A percentile compares a stretch with the other conserved stretches of the same genome.
These are phyloP conservation scores for Toxotes jaculatrix DNA, from an alignment of 2,113 vertebrate species.

Conservation along the genomic window DNA sequence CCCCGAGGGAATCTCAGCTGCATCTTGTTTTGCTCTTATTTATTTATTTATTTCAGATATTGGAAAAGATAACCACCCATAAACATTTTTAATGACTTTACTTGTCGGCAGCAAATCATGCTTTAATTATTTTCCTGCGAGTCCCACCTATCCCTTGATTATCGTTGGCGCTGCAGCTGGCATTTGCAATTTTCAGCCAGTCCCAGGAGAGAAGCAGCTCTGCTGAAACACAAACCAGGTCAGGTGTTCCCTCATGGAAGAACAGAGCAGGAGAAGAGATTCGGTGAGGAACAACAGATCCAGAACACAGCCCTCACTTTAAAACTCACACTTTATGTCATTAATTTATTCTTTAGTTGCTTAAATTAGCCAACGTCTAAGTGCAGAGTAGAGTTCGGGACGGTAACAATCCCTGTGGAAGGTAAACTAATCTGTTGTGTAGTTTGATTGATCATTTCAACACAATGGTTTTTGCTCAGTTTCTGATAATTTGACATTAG, in stretches of 20 bases:
- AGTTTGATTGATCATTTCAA: not conserved
- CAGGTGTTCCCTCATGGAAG: constrained; percentile 28
- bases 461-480: not conserved
- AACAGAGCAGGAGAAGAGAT: too few species aligned
- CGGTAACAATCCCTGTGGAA: not conserved
- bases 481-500: not conserved
- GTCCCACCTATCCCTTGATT: not conserved
- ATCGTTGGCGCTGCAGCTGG: constrained; percentile 23
- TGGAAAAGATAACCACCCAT: not conserved
- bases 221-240: constrained; percentile 3
- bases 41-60: constrained; percentile 1
- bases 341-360: not conserved
- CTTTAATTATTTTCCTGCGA: constrained; percentile 12
- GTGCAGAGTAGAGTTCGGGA: not conserved
- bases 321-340: not conserved
- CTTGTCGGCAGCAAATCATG: constrained; percentile 19
- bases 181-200: constrained; percentile 14
- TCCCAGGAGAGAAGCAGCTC: constrained; percentile 20
- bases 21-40: not conserved
- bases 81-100: not conserved
- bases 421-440: not conserved
- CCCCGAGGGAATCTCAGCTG: not conserved
- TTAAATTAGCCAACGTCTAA: not conserved
- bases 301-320: not conserved
- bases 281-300: not conserved